These are phyloP conservation scores for Acestrorhynchus altus DNA, from an alignment of 2,797 vertebrate species.

Conservation along the genomic window DNA sequence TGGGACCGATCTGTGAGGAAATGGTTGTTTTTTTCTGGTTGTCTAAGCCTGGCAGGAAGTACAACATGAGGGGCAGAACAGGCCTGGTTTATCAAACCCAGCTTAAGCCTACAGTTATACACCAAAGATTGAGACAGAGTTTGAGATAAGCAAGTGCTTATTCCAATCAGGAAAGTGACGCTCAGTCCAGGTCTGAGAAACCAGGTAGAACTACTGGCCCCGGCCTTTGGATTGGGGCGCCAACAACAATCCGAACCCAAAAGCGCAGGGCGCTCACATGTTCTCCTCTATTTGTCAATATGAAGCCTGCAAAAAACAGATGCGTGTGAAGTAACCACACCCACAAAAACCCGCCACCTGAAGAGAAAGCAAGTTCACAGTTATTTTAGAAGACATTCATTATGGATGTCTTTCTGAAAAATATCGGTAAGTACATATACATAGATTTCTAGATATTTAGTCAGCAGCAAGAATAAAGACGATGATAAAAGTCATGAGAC, in stretches of 20 bases:
- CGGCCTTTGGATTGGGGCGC: slow-evolving; percentile 13
- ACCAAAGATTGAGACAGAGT: slow-evolving; percentile 3
- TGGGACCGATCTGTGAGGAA: slow-evolving; percentile 80
- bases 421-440: slow-evolving; percentile 54
- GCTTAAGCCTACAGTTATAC: slow-evolving; percentile 14
- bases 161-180: background rate
- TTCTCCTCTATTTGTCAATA: slow-evolving; percentile 33
- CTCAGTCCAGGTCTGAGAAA: slow-evolving; percentile 32
- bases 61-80: slow-evolving; percentile 36
- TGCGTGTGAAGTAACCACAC: slow-evolving; percentile 40
- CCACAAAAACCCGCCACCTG: slow-evolving; percentile 52
- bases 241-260: slow-evolving; percentile 8
- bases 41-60: slow-evolving; percentile 40
- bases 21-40: slow-evolving; percentile 47
- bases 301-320: slow-evolving; percentile 39
- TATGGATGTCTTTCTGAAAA: slow-evolving; percentile 59
- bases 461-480: slow-evolving; percentile 62
- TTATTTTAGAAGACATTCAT: slow-evolving; percentile 64
- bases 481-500: slow-evolving; percentile 38
- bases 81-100: slow-evolving; percentile 36
- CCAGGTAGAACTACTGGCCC: slow-evolving; percentile 17
- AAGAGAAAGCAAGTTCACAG: slow-evolving; percentile 67
- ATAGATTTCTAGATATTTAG: slow-evolving; percentile 57
- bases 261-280: slow-evolving; percentile 25
- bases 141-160: background rate